Conservation (phyloP, 2,888 invertebrate genomes). For the Desoria tigrina region DNA sequence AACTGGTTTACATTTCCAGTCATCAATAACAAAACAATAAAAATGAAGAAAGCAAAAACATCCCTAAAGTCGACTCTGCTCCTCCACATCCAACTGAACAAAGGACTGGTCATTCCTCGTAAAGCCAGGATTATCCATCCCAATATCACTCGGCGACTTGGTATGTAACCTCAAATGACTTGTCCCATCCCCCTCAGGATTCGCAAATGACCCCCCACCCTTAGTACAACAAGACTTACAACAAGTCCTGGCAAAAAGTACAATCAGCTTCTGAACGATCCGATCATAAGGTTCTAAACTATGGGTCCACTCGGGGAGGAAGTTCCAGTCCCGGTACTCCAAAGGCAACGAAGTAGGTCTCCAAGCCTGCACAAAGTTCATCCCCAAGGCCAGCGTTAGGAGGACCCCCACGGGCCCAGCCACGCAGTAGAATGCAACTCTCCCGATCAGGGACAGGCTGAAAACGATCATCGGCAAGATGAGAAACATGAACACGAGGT, state of each 20-base stretch:
- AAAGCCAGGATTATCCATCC: background rate
- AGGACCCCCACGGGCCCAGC: conserved; percentile 55
- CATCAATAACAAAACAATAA: too few species aligned
- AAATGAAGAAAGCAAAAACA: too few species aligned
- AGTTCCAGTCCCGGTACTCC: conserved; percentile 56
- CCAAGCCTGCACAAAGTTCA: conserved; percentile 57
- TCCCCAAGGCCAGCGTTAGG: conserved; percentile 54
- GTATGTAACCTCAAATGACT: too few species aligned
- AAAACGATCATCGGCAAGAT: conserved; percentile 56
- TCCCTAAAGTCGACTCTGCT: too few species aligned
- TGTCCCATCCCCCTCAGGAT: background rate
- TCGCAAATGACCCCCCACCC: background rate
- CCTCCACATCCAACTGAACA: too few species aligned
- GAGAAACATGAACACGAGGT: conserved; percentile 57
- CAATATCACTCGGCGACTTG: background rate
- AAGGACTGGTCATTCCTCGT: conserved; percentile 1
- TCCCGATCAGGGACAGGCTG: conserved; percentile 56
- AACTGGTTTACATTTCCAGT: too few species aligned
- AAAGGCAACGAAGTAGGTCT: conserved; percentile 55
- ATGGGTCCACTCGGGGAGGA: conserved; percentile 57
- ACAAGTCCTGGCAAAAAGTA: background rate
- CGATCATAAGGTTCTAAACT: conserved; percentile 58
- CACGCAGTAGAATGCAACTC: conserved; percentile 55
- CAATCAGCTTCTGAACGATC: conserved; percentile 26
- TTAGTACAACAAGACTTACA: background rate